Percentiles rank a stretch among this genome's conserved stretches.
These are phyloP conservation scores for Spicauda simplicius DNA, from an alignment of 2,888 invertebrate species.

Conservation along the genomic window DNA sequence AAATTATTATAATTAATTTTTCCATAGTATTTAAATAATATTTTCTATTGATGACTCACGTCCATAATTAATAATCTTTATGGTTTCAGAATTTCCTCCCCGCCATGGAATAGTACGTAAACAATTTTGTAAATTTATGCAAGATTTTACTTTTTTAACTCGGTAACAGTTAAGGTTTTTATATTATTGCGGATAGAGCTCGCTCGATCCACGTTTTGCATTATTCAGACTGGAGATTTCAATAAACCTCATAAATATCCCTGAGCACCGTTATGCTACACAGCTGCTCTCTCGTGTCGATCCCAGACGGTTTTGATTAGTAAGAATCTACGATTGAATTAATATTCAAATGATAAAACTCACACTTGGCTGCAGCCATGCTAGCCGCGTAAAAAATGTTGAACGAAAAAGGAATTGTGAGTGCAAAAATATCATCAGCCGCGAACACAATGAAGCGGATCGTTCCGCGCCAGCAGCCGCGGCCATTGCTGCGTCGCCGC, in stretches of 20 bases:
- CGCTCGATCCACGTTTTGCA: conserved; percentile 8
- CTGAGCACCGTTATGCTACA: conserved; percentile 15
- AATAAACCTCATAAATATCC: conserved; percentile 34
- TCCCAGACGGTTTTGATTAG: conserved; percentile 36
- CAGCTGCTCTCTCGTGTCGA: conserved; percentile 28
- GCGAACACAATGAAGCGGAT: conserved; percentile 69
- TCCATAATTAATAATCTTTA: too few species aligned
- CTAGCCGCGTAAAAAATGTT: conserved; percentile 45
- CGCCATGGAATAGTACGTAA: too few species aligned
- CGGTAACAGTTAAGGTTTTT: neutral
- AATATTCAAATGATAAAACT: conserved; percentile 38
- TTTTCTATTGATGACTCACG: neutral
- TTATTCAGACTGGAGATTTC: conserved; percentile 20
- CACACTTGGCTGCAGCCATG: conserved; percentile 36
- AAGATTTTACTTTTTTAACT: neutral
- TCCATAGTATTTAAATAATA: neutral
- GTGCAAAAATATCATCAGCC: conserved; percentile 49
- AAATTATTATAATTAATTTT: neutral
- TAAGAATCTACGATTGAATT: conserved; percentile 30
- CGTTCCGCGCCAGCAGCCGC: conserved; percentile 70
- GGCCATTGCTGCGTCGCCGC: conserved; percentile 58
- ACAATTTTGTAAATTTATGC: neutral
- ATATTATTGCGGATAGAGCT: conserved; percentile 7
- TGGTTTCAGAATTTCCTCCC: too few species aligned
- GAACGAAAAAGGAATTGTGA: conserved; percentile 49